phyloP scores from a whole-genome alignment of 2,797 vertebrate species.

The Microctenopoma steveboyesi region DNA sequence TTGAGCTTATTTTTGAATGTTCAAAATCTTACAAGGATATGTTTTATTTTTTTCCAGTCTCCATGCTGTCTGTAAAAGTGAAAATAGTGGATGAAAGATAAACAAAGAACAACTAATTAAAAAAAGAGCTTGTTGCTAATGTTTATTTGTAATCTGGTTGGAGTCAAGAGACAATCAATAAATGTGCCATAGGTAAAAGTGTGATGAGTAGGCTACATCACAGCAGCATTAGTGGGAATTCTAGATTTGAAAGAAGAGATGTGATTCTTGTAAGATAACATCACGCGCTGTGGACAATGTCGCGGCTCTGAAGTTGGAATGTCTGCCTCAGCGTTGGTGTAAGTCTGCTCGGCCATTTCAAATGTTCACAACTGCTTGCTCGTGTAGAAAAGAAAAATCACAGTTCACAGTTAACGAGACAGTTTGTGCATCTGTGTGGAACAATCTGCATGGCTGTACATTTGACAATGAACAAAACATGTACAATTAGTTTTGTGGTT shows the following conservation, averaged over 20 bases:
- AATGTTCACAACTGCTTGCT: constrained; percentile 82
- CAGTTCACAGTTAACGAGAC: constrained; percentile 68
- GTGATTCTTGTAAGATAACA: constrained; percentile 52
- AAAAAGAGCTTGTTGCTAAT: constrained; percentile 57
- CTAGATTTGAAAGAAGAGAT: constrained; percentile 33
- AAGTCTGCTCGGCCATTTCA: constrained; percentile 71
- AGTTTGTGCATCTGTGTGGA: constrained; percentile 49
- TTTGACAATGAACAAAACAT: background rate
- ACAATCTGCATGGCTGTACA: constrained; percentile 17
- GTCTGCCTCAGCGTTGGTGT: constrained; percentile 61
- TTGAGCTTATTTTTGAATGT: constrained; percentile 80
- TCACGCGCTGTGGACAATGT: constrained; percentile 65
- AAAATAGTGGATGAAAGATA: constrained; percentile 68
- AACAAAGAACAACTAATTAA: constrained; percentile 27
- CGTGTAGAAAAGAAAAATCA: constrained; percentile 69
- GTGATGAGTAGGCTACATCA: constrained; percentile 49
- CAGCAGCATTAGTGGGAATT: constrained; percentile 45
- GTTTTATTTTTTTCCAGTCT: constrained; percentile 54
- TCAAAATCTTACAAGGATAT: constrained; percentile 55
- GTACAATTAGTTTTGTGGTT: too few species aligned
- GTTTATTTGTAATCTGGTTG: constrained; percentile 73
- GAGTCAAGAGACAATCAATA: constrained; percentile 84
- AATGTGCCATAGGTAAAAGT: constrained; percentile 75
- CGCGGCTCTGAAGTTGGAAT: constrained; percentile 52
- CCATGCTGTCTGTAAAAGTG: constrained; percentile 77